Evolutionary conservation across 1,140 invertebrate genomes (phyloP), one percentile per base, ranked within the genome.

Genomic region (Gonioctena quinquepunctata): DNA sequence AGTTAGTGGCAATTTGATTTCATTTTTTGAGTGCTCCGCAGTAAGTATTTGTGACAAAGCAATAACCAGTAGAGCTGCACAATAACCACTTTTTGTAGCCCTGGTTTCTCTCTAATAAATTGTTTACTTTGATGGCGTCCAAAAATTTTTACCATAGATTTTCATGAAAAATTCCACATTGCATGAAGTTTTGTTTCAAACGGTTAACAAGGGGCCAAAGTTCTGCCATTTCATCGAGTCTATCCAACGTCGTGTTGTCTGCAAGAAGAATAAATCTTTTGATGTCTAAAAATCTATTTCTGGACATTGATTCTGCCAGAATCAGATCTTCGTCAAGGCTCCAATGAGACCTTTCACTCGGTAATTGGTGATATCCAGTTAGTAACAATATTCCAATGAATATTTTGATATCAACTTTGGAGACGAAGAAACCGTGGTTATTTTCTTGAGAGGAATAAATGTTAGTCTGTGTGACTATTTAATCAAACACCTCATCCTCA

Each of bases 401-500:
- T 33, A 33, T 13, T 33, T 33, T 33, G 6, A 33, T 33, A 7
- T 33, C 27, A 33, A 8, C 27, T 28, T 28, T 8, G 3, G 27
- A 28, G 3, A 28, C 27, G 8, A 28, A 28, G 8, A 28, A 28
- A 4, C 27, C 27, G 8, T 28, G 27, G 27, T 28, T 8, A 28
- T 28, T 28, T 28, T 28, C 8, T 8, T 28, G 27, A 8, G 8
- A 4, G 3, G 27, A 28, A 28, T 28, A 28, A 3, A 8, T 28
- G 8, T 28, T 28, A n/a, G 66, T 76, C 59, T 77, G 75, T 59
- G 26, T 52, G 67, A 70, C 61, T 48, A 79, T 75, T 70, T 75
- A 62, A 64, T 73, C 68, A 57, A 71, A 70, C 33, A 79, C 56
- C n/a, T 76, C 73, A 66, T 71, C 52, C 69, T 77, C 72, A 71